Percentiles rank a stretch among this genome's conserved stretches.
Evolutionary conservation across 2,113 vertebrate species (phyloP).

Genomic region (Gallinago jamesoni): DNA sequence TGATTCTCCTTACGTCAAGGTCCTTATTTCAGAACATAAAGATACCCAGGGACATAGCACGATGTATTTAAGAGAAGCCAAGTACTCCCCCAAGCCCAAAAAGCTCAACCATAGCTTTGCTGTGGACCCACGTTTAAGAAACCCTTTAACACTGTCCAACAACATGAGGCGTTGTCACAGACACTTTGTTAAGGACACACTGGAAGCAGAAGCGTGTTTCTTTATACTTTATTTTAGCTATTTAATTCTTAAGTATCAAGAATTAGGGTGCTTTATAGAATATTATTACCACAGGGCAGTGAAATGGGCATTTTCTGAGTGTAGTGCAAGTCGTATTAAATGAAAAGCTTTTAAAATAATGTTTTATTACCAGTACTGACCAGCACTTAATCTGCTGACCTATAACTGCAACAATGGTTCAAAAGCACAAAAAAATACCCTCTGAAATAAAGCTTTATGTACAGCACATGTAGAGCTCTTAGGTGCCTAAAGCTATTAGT

Average conservation of each 20-base stretch:
- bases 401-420: constrained; percentile 37
- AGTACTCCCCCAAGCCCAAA: neutral
- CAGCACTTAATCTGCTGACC: constrained; percentile 58
- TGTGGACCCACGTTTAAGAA: neutral
- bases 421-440: constrained; percentile 66
- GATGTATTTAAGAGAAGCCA: rapidly evolving
- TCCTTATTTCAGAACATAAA: neutral
- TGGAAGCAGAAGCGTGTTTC: neutral
- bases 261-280: constrained; percentile 21
- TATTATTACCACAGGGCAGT: constrained; percentile 53
- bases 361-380: constrained; percentile 73
- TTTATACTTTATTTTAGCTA: constrained; percentile 46
- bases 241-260: constrained; percentile 22
- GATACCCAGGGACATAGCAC: rapidly evolving
- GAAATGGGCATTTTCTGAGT: constrained; percentile 42
- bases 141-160: neutral
- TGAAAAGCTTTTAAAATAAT: constrained; percentile 54
- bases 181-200: neutral
- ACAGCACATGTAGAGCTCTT: constrained; percentile 81
- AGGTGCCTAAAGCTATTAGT: constrained; percentile 64
- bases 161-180: rapidly evolving
- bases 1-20: neutral
- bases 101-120: rapidly evolving
- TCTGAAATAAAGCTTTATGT: constrained; percentile 79
- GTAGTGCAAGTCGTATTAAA: constrained; percentile 45